A percentile compares a stretch with the other conserved stretches of the same genome.
Evolutionary conservation across 2,888 invertebrate genomes (phyloP).

Genomic region (Idaea aversata): DNA sequence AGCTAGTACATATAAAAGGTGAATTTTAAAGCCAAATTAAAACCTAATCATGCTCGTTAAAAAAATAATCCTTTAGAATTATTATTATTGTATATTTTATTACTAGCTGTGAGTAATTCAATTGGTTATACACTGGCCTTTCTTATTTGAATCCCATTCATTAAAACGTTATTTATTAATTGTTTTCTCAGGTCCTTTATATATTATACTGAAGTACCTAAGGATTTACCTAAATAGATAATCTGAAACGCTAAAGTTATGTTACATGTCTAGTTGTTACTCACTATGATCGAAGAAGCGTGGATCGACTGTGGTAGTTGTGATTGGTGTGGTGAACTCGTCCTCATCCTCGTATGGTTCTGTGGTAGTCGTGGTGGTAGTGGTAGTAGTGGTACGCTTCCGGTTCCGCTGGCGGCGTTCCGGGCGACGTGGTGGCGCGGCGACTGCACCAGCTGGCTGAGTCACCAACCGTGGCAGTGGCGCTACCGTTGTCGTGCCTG

Average conservation of each 20-base stretch:
- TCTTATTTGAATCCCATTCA: too few relatives aligned
- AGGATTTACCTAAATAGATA: too few relatives aligned
- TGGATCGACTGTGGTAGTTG: conserved; percentile 65
- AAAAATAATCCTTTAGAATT: too few relatives aligned
- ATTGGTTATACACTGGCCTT: too few relatives aligned
- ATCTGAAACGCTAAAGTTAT: background rate
- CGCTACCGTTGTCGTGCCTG: conserved; percentile 25
- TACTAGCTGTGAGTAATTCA: too few relatives aligned
- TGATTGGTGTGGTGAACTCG: conserved; percentile 46
- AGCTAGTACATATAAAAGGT: too few relatives aligned
- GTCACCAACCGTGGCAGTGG: conserved; percentile 25
- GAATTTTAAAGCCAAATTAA: too few relatives aligned
- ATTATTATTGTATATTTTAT: too few relatives aligned
- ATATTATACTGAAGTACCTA: too few relatives aligned
- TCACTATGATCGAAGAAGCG: conserved; percentile 68
- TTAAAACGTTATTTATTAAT: too few relatives aligned
- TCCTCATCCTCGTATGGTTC: conserved; percentile 52
- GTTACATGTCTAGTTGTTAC: conserved; percentile 29
- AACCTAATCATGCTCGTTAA: too few relatives aligned
- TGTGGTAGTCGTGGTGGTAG: conserved; percentile 50
- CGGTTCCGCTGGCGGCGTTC: conserved; percentile 53
- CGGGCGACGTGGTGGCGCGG: conserved; percentile 33
- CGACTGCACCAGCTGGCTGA: conserved; percentile 23
- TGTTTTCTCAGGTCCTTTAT: too few relatives aligned
- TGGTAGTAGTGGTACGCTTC: conserved; percentile 57